Evolutionary conservation across 2,113 vertebrate genomes (phyloP).

Genomic region (Callithrix jacchus): DNA sequence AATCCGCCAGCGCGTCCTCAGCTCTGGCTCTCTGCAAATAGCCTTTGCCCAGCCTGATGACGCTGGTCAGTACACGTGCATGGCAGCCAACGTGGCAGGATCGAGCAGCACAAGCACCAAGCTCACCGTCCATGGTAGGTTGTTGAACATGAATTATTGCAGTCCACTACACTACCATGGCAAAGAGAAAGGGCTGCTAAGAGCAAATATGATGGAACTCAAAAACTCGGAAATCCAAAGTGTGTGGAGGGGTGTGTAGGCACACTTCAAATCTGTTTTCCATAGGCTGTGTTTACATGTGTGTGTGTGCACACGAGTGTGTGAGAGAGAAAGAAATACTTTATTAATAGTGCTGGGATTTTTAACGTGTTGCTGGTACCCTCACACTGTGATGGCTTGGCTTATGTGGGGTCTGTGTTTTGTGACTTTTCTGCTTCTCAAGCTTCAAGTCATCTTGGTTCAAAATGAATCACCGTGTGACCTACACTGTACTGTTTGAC

Average conservation of each 20-base stretch:
- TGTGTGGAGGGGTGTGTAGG: no score
- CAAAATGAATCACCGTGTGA: not conserved
- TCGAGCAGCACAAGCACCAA: constrained; percentile 83
- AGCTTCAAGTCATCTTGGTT: not conserved
- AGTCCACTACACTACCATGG: fast-evolving
- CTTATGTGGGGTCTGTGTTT: not conserved
- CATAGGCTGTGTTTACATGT: not conserved
- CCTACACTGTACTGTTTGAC: not conserved
- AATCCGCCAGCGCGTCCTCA: constrained; percentile 87
- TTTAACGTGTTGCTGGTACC: not conserved
- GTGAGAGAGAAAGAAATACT: not conserved
- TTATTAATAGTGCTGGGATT: not conserved
- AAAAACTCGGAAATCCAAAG: not conserved
- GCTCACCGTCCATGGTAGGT: constrained; percentile 91
- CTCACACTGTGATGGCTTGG: not conserved
- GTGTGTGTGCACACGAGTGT: not conserved
- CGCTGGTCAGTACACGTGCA: constrained; percentile 90
- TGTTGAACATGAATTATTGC: fast-evolving
- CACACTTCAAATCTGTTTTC: not conserved
- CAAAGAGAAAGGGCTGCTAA: not conserved
- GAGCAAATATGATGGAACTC: not conserved
- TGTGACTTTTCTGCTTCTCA: not conserved
- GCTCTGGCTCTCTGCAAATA: constrained; percentile 91
- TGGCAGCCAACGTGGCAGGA: constrained; percentile 90
- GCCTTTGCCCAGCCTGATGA: constrained; percentile 89